Evolutionary conservation across 2,797 vertebrate species (phyloP).

Genomic region (Neostethus bicornis): DNA sequence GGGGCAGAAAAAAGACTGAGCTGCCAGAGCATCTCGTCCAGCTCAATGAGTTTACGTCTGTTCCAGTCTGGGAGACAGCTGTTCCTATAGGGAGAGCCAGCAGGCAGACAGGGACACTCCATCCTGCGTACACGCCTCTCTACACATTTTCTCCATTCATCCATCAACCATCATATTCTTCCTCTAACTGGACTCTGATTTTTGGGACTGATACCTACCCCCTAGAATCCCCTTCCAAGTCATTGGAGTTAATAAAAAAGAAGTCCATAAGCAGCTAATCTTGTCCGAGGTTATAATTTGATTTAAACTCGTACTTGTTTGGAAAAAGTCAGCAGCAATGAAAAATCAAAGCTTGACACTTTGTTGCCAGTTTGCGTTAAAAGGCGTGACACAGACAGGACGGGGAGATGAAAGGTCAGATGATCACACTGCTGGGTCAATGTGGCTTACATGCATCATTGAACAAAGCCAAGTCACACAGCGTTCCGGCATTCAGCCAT

Average conservation of each 20-base stretch:
- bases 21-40: conserved; percentile 43
- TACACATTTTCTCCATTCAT: conserved; percentile 48
- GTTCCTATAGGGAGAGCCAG: conserved; percentile 77
- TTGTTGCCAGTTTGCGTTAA: conserved; percentile 14
- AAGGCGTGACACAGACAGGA: conserved; percentile 35
- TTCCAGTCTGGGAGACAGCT: conserved; percentile 72
- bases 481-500: conserved; percentile 63
- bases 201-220: conserved; percentile 17
- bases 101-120: conserved; percentile 60
- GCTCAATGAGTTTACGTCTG: conserved; percentile 73
- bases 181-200: conserved; percentile 19
- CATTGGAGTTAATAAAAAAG: conserved; percentile 28
- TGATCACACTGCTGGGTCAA: conserved; percentile 68
- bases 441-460: conserved; percentile 69
- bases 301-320: conserved; percentile 1
- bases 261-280: background rate
- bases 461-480: conserved; percentile 69
- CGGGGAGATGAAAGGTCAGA: conserved; percentile 61
- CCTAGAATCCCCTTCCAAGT: conserved; percentile 33
- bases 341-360: background rate
- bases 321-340: background rate
- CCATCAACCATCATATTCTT: conserved; percentile 49
- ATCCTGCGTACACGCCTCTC: conserved; percentile 28
- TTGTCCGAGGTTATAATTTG: background rate
- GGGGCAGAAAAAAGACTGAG: conserved; percentile 27